Conservation (phyloP, 2,888 invertebrate genomes). For the Andrena bicolor region DNA sequence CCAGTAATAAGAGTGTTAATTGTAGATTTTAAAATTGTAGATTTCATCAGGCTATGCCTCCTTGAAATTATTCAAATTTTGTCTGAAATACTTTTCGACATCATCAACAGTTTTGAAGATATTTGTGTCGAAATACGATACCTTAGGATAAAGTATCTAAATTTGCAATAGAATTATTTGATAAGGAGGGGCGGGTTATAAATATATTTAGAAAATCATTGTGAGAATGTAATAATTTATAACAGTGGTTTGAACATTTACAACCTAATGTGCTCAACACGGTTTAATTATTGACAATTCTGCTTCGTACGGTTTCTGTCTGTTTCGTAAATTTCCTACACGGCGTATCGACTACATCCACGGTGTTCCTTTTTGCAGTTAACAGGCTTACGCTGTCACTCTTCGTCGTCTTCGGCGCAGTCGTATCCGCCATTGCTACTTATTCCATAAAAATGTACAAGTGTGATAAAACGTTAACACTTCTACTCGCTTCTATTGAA, state of each 20-base stretch:
- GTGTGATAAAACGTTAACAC: slow-evolving; percentile 27
- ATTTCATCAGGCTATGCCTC: too few relatives aligned
- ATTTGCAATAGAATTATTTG: not conserved
- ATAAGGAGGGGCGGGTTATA: too few relatives aligned
- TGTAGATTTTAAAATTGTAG: not conserved
- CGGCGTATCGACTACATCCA: slow-evolving; percentile 15
- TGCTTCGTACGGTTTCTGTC: slow-evolving; percentile 14
- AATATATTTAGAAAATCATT: not conserved
- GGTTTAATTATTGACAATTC: slow-evolving; percentile 25
- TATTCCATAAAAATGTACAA: slow-evolving; percentile 37
- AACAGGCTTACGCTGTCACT: slow-evolving; percentile 25
- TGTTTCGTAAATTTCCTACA: slow-evolving; percentile 3
- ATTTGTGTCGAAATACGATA: too few relatives aligned
- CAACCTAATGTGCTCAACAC: slow-evolving; percentile 6
- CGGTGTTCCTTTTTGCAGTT: slow-evolving; percentile 26
- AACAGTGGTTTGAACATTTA: slow-evolving; percentile 27
- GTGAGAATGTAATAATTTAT: slow-evolving; percentile 46
- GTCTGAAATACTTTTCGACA: too few relatives aligned
- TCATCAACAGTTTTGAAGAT: too few relatives aligned
- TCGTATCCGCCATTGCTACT: slow-evolving; percentile 6
- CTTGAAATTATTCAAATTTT: too few relatives aligned
- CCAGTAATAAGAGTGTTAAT: not conserved
- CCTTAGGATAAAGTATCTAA: not conserved
- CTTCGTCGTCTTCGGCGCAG: slow-evolving; percentile 8
- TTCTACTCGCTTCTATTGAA: slow-evolving; percentile 47